Conservation (phyloP, 2,113 vertebrate genomes). For the Chiloscyllium plagiosum region DNA sequence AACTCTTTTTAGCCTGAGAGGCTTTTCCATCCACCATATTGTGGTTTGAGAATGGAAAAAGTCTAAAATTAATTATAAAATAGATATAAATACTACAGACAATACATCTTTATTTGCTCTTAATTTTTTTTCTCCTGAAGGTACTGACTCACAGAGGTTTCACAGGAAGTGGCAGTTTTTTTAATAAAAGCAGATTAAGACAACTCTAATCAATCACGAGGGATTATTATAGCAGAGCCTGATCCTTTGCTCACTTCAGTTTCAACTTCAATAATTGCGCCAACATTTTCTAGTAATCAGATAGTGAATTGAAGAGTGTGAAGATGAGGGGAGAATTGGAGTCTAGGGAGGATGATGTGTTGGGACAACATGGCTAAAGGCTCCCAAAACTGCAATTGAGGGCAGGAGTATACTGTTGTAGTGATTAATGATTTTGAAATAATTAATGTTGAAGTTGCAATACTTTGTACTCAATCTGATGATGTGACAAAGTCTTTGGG, state of each 20-base stretch:
- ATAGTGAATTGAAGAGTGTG: not conserved
- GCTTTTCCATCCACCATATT: not conserved
- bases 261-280: no score
- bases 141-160: not conserved
- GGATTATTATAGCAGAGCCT: not conserved
- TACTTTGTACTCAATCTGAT: no score
- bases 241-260: no score
- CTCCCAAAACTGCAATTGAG: not conserved
- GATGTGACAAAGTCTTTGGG: no score
- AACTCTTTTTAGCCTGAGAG: not conserved
- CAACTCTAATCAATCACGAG: not conserved
- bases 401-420: no score
- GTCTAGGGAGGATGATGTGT: not conserved
- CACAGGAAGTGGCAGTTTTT: not conserved
- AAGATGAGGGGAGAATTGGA: not conserved
- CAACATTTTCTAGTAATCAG: no score
- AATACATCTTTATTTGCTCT: not conserved
- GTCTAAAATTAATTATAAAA: not conserved
- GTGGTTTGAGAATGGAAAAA: constrained; percentile 26
- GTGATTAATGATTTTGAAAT: no score
- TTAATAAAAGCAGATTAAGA: not conserved
- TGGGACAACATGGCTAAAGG: not conserved
- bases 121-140: not conserved
- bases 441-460: no score
- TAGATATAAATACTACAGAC: not conserved